Evolutionary conservation across 2,113 vertebrate genomes (phyloP).

Genomic region (Cynopterus brachyotis): DNA sequence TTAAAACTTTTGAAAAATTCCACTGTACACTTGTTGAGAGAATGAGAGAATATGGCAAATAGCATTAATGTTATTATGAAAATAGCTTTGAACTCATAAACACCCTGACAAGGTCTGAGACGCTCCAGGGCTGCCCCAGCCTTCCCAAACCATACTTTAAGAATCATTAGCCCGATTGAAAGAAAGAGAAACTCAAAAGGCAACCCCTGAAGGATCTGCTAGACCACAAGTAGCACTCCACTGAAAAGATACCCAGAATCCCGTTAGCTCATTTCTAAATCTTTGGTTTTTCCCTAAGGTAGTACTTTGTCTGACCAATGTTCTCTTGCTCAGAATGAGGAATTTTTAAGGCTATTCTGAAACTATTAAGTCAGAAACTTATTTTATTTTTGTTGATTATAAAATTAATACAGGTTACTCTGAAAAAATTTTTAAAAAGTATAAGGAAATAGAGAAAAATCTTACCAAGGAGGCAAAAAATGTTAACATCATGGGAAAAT

Average conservation of each 20-base stretch:
- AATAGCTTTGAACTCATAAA: conserved; percentile 22
- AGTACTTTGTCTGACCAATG: background rate
- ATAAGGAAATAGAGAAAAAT: background rate
- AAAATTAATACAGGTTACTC: background rate
- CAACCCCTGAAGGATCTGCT: background rate
- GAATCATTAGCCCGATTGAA: conserved; percentile 11
- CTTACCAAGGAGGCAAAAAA: background rate
- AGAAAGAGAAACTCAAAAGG: background rate
- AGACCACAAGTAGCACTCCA: background rate
- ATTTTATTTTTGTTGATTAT: conserved; percentile 26
- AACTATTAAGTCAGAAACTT: conserved; percentile 15
- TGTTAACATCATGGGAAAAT: background rate
- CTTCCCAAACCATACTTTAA: background rate
- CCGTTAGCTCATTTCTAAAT: background rate
- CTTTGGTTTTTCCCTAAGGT: background rate
- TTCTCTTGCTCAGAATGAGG: background rate
- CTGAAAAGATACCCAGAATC: background rate
- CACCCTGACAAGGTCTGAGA: background rate
- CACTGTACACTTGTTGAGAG: background rate
- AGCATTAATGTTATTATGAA: background rate
- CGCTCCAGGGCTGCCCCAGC: background rate
- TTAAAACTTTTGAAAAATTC: conserved; percentile 12
- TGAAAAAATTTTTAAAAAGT: background rate
- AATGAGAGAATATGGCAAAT: conserved; percentile 42
- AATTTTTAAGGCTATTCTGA: conserved; percentile 39